phyloP scores from a whole-genome alignment of 2,113 vertebrate genomes.

The Actinemys pallida region DNA sequence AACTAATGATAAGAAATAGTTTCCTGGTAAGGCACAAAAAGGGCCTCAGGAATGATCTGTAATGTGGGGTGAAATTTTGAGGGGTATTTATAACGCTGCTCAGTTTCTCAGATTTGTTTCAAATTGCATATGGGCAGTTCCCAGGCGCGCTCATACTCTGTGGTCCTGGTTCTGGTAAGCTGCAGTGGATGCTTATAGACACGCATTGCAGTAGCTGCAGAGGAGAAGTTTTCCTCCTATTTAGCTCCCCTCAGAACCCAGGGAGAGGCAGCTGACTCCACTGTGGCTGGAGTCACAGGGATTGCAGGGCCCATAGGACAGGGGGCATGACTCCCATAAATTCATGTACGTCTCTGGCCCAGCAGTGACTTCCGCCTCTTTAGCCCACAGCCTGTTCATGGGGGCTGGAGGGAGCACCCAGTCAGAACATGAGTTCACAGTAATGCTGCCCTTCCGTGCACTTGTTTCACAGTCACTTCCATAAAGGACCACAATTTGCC shows the following conservation, averaged over 20 bases:
- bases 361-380: not conserved
- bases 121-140: not conserved
- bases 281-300: not conserved
- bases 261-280: rapidly evolving
- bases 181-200: not conserved
- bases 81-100: not conserved
- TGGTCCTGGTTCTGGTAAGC: not conserved
- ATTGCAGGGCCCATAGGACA: rapidly evolving
- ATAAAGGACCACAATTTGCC: not conserved
- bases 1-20: not conserved
- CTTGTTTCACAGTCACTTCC: not conserved
- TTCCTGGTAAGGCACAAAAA: rapidly evolving
- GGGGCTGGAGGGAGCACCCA: rapidly evolving
- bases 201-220: not conserved
- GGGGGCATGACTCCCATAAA: not conserved
- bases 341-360: not conserved
- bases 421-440: not conserved
- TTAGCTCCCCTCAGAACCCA: not conserved
- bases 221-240: not conserved
- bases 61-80: not conserved
- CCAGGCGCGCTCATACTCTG: not conserved
- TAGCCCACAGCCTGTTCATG: not conserved
- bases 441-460: not conserved
- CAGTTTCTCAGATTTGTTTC: not conserved
- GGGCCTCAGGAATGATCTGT: not conserved